These are phyloP conservation scores for Subacronicta megacephala DNA, from an alignment of 2,888 invertebrate genomes.

Conservation along the genomic window DNA sequence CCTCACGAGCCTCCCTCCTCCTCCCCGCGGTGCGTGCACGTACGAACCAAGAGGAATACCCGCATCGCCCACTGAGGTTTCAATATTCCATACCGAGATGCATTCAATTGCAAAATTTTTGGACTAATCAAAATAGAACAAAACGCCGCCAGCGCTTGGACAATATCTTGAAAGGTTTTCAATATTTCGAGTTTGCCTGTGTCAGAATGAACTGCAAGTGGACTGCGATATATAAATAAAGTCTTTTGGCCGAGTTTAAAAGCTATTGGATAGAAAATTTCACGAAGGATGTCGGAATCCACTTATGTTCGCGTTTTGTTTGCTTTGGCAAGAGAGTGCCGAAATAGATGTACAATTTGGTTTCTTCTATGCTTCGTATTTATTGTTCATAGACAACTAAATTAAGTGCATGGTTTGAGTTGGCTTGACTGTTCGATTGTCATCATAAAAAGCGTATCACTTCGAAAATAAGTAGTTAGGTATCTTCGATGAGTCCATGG, in stretches of 20 bases:
- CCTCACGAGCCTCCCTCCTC: slow-evolving; percentile 48
- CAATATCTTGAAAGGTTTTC: slow-evolving; percentile 69
- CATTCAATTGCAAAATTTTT: slow-evolving; percentile 85
- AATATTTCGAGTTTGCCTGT: slow-evolving; percentile 55
- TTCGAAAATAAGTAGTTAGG: too few species aligned
- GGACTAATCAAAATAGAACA: slow-evolving; percentile 70
- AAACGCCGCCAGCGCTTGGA: slow-evolving; percentile 59
- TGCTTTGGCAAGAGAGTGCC: slow-evolving; percentile 5
- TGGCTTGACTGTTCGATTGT: neutral
- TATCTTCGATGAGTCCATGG: too few species aligned
- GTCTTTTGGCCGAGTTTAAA: slow-evolving; percentile 13
- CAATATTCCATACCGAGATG: slow-evolving; percentile 87
- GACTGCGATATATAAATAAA: slow-evolving; percentile 32
- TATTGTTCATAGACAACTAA: neutral
- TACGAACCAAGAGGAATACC: slow-evolving; percentile 76
- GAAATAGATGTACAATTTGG: neutral
- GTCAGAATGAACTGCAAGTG: slow-evolving; percentile 23
- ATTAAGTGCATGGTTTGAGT: neutral
- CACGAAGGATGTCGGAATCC: slow-evolving; percentile 2
- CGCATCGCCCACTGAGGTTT: slow-evolving; percentile 83
- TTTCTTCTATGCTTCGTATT: neutral
- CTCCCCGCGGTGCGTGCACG: slow-evolving; percentile 80
- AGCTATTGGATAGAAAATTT: slow-evolving; percentile 27
- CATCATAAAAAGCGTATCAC: too few species aligned
- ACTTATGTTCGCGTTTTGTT: slow-evolving; percentile 7